Evolutionary conservation across 2,113 vertebrate species (phyloP), one percentile per base, ranked within the genome.

Genomic region (Austrofundulus limnaeus): DNA sequence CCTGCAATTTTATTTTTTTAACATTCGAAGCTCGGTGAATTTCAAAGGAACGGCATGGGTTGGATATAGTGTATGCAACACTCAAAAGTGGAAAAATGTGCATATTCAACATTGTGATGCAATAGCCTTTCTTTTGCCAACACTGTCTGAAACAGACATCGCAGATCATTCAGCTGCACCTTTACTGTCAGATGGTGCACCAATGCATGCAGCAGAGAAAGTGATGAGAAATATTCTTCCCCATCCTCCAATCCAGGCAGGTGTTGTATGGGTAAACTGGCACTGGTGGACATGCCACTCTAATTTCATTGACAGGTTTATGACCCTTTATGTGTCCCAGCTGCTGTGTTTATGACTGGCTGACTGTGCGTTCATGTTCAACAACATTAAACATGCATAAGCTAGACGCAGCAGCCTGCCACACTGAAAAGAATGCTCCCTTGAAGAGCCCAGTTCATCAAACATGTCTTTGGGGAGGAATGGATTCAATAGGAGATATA

Each of bases 311-410:
- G 86, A 88, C 85, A 89, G 81, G 64, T 89, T 89, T 90, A 91
- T 82, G 83, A 89, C 82, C 73, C 86, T 87, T 87, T 84, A 87
- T 89, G 85, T 72, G 77, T 87, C 84, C 85, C 88, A 85, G 88
- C 87, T 86, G 89, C 78, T 81, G 72, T 85, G 82, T 89, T 91
- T 90, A 89, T 88, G 86, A 85, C 55, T 17, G 87, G 87, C 87
- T 88, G 89, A 88, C 87, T 87, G 81, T 83, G 84, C 70, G 81
- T 87, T 89, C 88, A 86, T 90, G 89, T 91, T 88, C 83, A 84
- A 90, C 88, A 91, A 87, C 85, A 88, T 92, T 89, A 91, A 89
- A 90, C 89, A 89, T 87, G 87, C 85, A 90, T 88, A 89, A 90
- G 86, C 82, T 73, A 75, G 70, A 82, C 80, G 52, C 49, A 5